These are phyloP conservation scores for Darevskia mixta DNA, from an alignment of 2,797 vertebrate genomes.

Conservation along the genomic window DNA sequence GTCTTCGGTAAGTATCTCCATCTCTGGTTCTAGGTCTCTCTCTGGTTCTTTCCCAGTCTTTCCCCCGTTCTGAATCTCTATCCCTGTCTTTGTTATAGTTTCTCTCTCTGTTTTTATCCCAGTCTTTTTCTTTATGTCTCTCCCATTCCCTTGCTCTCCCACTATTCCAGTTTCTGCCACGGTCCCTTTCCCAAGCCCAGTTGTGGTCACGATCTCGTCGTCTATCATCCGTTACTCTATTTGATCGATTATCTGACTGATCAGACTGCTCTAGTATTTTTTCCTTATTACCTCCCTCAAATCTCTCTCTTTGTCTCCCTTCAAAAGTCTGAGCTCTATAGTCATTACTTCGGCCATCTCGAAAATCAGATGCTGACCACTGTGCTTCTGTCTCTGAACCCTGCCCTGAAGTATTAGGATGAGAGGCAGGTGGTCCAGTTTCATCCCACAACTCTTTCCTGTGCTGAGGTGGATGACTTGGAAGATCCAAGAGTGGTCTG, in stretches of 20 bases:
- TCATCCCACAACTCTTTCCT: conserved; percentile 82
- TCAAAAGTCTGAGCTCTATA: conserved; percentile 78
- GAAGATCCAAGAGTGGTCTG: conserved; percentile 88
- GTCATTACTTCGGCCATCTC: conserved; percentile 85
- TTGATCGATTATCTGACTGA: conserved; percentile 82
- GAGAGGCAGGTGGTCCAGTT: conserved; percentile 70
- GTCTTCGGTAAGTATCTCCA: conserved; percentile 82
- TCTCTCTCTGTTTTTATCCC: conserved; percentile 79
- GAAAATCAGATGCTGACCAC: conserved; percentile 83
- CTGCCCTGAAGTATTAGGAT: conserved; percentile 73
- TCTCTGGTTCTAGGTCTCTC: conserved; percentile 77
- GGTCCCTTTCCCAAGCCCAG: conserved; percentile 85
- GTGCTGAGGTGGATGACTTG: conserved; percentile 83
- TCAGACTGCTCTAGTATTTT: conserved; percentile 76
- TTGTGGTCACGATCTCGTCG: conserved; percentile 87
- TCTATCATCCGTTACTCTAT: conserved; percentile 87
- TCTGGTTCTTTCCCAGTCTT: conserved; percentile 79
- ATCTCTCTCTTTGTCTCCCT: conserved; percentile 85
- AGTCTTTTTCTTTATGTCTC: conserved; percentile 78
- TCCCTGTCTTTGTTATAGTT: conserved; percentile 73
- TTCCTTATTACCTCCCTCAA: conserved; percentile 86
- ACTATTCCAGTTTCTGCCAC: conserved; percentile 84
- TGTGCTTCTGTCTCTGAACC: conserved; percentile 82
- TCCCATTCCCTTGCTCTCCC: conserved; percentile 85
- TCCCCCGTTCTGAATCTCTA: conserved; percentile 67